These are phyloP conservation scores for Gymnorhina tibicen DNA, from an alignment of 2,113 vertebrate species.

Conservation along the genomic window DNA sequence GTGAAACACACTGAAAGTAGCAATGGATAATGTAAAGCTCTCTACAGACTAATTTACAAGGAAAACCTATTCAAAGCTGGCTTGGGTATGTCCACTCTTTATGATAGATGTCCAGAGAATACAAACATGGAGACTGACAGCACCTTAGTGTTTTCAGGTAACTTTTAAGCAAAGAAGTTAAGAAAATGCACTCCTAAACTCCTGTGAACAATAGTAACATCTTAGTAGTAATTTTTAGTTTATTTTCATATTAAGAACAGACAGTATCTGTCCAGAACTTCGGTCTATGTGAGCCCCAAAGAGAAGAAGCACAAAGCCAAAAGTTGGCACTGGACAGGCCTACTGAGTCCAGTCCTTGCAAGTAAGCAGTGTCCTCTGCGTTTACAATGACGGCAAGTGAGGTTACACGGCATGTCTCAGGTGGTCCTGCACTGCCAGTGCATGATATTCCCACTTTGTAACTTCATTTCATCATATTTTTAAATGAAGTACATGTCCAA, in stretches of 20 bases:
- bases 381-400: background rate
- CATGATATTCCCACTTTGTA: background rate
- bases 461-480: background rate
- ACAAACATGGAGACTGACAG: background rate
- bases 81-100: background rate
- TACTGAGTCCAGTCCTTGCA: background rate
- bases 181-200: background rate
- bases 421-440: background rate
- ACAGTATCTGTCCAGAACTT: background rate
- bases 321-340: background rate
- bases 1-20: background rate
- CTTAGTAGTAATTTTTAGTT: background rate
- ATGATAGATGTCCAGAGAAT: fast-evolving
- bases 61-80: background rate
- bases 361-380: background rate
- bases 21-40: background rate
- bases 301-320: background rate
- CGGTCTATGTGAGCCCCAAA: background rate
- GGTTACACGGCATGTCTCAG: background rate
- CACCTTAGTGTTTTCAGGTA: background rate
- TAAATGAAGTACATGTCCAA: background rate
- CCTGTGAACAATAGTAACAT: background rate
- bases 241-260: background rate
- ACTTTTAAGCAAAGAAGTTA: background rate
- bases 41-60: background rate